Base-by-base conservation (phyloP, 2,797 vertebrate species). In the Falco biarmicus region DNA sequence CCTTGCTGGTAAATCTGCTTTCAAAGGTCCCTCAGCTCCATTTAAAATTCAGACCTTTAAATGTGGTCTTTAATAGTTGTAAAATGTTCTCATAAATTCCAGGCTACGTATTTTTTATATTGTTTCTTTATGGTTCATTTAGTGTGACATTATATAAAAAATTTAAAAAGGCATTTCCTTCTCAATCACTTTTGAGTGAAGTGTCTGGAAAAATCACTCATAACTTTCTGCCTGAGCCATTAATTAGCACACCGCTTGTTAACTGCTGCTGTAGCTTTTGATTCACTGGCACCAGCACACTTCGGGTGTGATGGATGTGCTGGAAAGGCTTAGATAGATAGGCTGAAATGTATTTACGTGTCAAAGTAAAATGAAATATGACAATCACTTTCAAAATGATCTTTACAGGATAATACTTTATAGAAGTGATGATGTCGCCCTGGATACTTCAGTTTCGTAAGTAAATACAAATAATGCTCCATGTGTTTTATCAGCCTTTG, bases 111-210 rank as follows among this genome's bases (percentile, higher is more conserved):
- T 84, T 95, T 95, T 95, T 66, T 93, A 34, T 93, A 94, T 59
- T 93, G 76, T 95, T 96, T 82, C 89, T 96, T 96, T 94, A 94
- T 82, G 94, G 92, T 85, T 97, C 94, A 86, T 84, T 96, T 95
- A 92, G 81, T 53, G 78, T 96, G 96, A 96, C 95, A 94, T 96
- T 96, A 92, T 45, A 94, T 88, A 91, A 91, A 92, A 93, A 76
- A 9, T 92, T 92, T 73, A 29, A 93, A 89, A 90, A 88, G 82
- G 50, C 82, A 84, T 95, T 97, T 95, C 69, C 88, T 95, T 91
- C 79, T 83, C 93, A 89, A 86, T 93, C 92, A 82, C 34, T 87
- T 90, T 57, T 50, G 90, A 75, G 61, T 31, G 85, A 84, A 84
- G 56, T 85, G 41, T 19, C 63, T 84, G 81, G 73, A 86, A 85